Evolutionary conservation across 2,797 vertebrate genomes (phyloP).

Genomic region (Myotis pilosus): DNA sequence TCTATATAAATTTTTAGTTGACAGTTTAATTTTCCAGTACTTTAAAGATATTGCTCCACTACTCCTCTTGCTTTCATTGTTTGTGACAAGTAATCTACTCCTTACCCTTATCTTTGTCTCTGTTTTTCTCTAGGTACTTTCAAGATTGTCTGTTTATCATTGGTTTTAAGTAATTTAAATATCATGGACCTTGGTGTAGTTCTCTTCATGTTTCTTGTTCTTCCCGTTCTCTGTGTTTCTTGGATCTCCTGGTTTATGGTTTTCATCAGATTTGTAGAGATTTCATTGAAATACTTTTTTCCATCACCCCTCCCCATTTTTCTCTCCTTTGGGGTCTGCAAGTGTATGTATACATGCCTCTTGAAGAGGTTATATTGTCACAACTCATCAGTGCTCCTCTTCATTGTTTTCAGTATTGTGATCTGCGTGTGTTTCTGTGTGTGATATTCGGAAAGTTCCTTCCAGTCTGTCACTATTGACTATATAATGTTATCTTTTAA

Average conservation of each 20-base stretch:
- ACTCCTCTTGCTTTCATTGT: not conserved
- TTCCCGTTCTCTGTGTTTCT: not conserved
- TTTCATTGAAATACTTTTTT: not conserved
- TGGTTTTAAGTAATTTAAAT: slow-evolving; percentile 11
- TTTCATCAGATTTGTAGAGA: not conserved
- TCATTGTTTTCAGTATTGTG: not conserved
- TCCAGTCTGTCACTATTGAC: not conserved
- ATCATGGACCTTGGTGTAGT: not conserved
- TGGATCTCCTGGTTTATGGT: not conserved
- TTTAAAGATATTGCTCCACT: not conserved
- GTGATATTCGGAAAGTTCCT: not conserved
- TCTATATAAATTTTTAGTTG: not conserved
- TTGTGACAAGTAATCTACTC: not conserved
- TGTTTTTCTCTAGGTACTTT: not conserved
- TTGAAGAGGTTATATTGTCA: not conserved
- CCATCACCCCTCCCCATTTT: not conserved
- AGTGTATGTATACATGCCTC: not conserved
- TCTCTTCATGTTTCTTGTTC: not conserved
- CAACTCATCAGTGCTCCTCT: not conserved
- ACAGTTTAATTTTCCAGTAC: not conserved
- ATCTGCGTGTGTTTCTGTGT: not conserved
- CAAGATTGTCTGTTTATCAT: not conserved
- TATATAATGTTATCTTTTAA: not conserved
- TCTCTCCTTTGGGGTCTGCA: not conserved
- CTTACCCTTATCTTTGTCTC: not conserved